Evolutionary conservation across 2,888 invertebrate genomes (phyloP), one percentile per base, ranked within the genome.

Genomic region (Oscheius sp.): DNA sequence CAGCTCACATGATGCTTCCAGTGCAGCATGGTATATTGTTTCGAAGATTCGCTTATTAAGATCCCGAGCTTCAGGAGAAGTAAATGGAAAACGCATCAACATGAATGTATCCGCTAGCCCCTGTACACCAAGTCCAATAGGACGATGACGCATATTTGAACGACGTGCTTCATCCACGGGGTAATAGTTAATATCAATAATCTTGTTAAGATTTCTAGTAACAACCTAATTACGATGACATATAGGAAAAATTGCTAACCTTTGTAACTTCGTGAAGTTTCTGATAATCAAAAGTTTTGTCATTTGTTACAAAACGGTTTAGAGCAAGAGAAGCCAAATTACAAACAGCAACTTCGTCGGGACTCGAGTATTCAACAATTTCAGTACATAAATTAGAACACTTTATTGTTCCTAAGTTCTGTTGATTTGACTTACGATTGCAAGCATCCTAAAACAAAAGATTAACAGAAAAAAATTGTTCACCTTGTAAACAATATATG

Each of bases 311-410:
- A 88, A 92, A 99, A 91, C 93, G 93, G 87, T 95, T 95, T 2
- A 98, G 90, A 1, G 97, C 97, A 81, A 98, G 91, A 0, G 97
- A 98, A 0, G 97, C 98, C 85, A 98, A 89, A 89, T 97, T 97
- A 87, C 97, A 98, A 0, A 97, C 97, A 5, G 97, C 97, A 33
- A 95, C 87, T 75, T 85, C 85, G 61, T 84, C 84, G 2, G 82
- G 78, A 32, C 73, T 68, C 14, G 82, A 94, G 87, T 95, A 98
- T 87, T 98, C 93, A 0, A 98, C 91, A 78, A 98, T 94, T 90
- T 99, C 98, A 0, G 98, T 97, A 87, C 97, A 98, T 38, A 98
- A 89, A 87, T 98, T 98, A 82, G 95, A 94, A 87, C 95, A 94
- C 88, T 95, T 95, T 78, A 98, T 98, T 0, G 97, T 97, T 14